These are phyloP conservation scores for Brachionichthys hirsutus DNA, from an alignment of 2,113 vertebrate genomes.

Conservation along the genomic window DNA sequence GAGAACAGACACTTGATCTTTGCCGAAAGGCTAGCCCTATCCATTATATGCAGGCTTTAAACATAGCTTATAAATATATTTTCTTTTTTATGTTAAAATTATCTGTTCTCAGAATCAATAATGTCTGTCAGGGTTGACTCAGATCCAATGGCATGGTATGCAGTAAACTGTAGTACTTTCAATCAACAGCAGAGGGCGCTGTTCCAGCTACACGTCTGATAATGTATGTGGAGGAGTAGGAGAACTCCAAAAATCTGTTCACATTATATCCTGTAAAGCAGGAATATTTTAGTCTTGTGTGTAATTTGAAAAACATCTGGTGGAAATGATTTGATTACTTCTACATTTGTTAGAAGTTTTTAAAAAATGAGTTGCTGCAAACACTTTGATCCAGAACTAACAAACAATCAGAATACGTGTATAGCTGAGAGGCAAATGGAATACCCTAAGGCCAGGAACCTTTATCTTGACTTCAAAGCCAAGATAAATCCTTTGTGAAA, in stretches of 20 bases:
- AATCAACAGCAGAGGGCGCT: constrained; percentile 67
- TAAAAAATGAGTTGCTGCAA: background rate
- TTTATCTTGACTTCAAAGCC: constrained; percentile 19
- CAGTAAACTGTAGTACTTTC: constrained; percentile 42
- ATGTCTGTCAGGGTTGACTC: constrained; percentile 12
- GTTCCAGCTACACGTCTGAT: constrained; percentile 29
- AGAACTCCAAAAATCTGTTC: too few species aligned
- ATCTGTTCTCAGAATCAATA: too few species aligned
- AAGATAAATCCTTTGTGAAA: constrained; percentile 44
- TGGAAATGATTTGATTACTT: background rate
- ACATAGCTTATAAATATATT: too few species aligned
- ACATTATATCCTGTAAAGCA: background rate
- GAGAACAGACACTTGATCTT: too few species aligned
- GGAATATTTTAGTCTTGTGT: too few species aligned
- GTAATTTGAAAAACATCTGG: background rate
- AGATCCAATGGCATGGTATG: background rate
- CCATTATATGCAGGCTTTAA: too few species aligned
- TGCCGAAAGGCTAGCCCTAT: too few species aligned
- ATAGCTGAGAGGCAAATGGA: constrained; percentile 31
- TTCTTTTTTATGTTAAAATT: too few species aligned
- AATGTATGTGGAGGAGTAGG: too few species aligned
- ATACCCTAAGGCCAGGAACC: constrained; percentile 28
- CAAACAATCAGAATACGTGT: background rate
- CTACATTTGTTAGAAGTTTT: background rate
- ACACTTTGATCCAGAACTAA: background rate